A percentile compares a stretch with the other conserved stretches of the same genome.
These are phyloP conservation scores for Heterodera filipjevi DNA, from an alignment of 2,888 invertebrate genomes.

Conservation along the genomic window DNA sequence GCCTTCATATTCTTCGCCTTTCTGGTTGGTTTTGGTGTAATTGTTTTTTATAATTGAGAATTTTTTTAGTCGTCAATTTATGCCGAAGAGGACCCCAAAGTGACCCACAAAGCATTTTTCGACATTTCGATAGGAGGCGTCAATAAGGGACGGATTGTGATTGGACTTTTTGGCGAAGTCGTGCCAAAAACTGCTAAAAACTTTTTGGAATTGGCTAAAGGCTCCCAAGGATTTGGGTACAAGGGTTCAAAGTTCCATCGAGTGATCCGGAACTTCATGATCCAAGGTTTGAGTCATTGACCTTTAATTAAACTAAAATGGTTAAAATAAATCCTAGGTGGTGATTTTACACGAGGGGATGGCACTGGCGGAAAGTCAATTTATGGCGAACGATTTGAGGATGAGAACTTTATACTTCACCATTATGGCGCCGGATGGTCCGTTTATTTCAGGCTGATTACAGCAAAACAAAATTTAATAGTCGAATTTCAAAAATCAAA, in stretches of 20 bases:
- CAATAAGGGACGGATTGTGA: conserved; percentile 77
- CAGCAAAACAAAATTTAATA: too few relatives aligned
- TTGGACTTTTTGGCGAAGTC: conserved; percentile 83
- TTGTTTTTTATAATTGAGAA: background rate
- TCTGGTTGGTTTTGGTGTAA: background rate
- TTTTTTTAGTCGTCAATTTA: conserved; percentile 15
- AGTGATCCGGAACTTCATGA: conserved; percentile 85
- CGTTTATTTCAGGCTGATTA: background rate
- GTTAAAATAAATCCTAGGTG: conserved; percentile 44
- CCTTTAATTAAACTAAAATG: background rate
- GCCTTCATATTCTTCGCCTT: conserved; percentile 16
- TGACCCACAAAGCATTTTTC: conserved; percentile 72
- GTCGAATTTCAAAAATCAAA: too few relatives aligned
- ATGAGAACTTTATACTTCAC: conserved; percentile 61
- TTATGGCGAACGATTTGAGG: conserved; percentile 61
- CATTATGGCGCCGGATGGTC: conserved; percentile 72
- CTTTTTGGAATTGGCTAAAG: conserved; percentile 79
- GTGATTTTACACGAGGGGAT: conserved; percentile 66
- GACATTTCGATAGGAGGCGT: conserved; percentile 78
- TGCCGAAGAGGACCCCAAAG: conserved; percentile 26
- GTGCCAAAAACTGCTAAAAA: conserved; percentile 84
- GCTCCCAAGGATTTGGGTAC: conserved; percentile 70
- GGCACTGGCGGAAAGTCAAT: conserved; percentile 65
- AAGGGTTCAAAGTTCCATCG: conserved; percentile 81
- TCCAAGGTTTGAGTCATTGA: conserved; percentile 83